phyloP scores from a whole-genome alignment of 2,888 invertebrate genomes.

The Notodonta dromedarius region DNA sequence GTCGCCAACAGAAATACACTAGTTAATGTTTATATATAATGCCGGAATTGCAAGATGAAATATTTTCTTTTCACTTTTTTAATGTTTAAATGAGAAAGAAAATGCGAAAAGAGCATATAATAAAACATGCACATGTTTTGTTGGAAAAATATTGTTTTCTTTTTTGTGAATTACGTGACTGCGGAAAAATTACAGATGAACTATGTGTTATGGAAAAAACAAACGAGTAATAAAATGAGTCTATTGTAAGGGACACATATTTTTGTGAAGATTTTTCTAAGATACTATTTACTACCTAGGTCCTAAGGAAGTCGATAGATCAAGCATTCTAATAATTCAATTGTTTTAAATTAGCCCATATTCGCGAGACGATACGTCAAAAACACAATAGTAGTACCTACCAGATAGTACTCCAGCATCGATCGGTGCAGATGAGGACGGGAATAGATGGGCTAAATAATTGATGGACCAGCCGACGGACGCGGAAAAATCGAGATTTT shows the following conservation, averaged over 20 bases:
- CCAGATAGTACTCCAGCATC: slow-evolving; percentile 13
- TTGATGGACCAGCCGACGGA: slow-evolving; percentile 13
- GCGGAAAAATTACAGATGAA: too few species aligned
- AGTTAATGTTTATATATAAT: slow-evolving; percentile 33
- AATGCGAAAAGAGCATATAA: not conserved
- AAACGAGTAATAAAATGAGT: too few species aligned
- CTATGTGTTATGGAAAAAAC: too few species aligned
- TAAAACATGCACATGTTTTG: not conserved
- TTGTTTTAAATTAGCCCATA: not conserved
- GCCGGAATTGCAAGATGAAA: slow-evolving; percentile 31
- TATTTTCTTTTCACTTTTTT: slow-evolving; percentile 1
- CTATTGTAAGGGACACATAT: too few species aligned
- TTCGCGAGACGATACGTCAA: slow-evolving; percentile 5
- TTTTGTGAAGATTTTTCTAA: too few species aligned
- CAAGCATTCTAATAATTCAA: not conserved
- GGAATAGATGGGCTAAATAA: slow-evolving; percentile 13
- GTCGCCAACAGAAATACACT: slow-evolving; percentile 43
- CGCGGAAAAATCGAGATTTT: not conserved
- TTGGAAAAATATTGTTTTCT: not conserved
- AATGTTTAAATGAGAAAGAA: not conserved
- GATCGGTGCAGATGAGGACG: slow-evolving; percentile 13
- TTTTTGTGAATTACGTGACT: not conserved
- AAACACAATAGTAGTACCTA: not conserved
- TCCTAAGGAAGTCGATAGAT: too few species aligned
- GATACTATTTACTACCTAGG: not conserved